Evolutionary conservation across 1,140 invertebrate species (phyloP).

Genomic region (Caenorhabditis briggsae): DNA sequence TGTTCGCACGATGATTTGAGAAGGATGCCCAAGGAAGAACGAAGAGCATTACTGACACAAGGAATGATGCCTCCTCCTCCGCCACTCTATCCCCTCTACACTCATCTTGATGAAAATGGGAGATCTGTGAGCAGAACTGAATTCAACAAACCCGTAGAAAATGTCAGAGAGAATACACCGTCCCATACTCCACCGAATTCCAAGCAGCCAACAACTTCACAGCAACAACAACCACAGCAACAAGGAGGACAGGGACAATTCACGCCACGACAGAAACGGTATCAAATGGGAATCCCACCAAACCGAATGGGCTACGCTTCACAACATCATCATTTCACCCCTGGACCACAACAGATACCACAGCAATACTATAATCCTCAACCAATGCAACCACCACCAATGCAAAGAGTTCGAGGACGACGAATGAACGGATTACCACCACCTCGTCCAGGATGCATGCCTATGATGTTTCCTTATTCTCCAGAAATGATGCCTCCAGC

Average conservation of each 20-base stretch:
- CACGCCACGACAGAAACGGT: conserved; percentile 8
- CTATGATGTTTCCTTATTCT: conserved; percentile 1
- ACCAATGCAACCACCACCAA: not conserved
- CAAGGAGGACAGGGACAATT: not conserved
- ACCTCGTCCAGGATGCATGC: not conserved
- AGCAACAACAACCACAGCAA: not conserved
- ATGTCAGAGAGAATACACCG: not conserved
- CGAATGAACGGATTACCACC: not conserved
- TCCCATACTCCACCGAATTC: not conserved
- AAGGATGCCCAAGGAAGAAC: conserved; percentile 25
- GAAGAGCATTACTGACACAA: not conserved
- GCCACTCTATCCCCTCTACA: not conserved
- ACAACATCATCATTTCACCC: not conserved
- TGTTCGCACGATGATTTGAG: conserved; percentile 18
- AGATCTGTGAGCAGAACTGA: not conserved
- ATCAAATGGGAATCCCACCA: conserved; percentile 42
- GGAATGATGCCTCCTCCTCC: not conserved
- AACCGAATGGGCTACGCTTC: conserved; percentile 14
- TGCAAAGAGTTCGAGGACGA: conserved; percentile 4
- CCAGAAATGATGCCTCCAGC: conserved; percentile 43
- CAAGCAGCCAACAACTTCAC: not conserved
- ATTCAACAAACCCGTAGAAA: not conserved
- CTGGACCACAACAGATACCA: conserved; percentile 7
- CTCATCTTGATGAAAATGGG: not conserved
- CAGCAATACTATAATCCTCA: not conserved